These are phyloP conservation scores for Mobula hypostoma DNA, from an alignment of 2,113 vertebrate species.

Conservation along the genomic window DNA sequence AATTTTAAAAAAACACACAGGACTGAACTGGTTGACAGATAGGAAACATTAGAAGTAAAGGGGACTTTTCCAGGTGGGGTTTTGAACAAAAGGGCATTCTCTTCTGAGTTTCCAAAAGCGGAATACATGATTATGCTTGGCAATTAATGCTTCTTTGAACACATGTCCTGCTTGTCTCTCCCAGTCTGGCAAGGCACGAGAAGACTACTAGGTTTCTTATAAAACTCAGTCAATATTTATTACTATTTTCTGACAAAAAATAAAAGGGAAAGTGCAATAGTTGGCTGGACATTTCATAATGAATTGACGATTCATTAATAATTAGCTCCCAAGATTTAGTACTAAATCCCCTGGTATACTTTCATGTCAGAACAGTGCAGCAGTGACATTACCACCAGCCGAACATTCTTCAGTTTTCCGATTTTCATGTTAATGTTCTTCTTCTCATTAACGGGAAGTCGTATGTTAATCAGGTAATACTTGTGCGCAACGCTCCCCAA, in stretches of 20 bases:
- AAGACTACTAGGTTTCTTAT: not conserved
- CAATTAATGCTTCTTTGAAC: not conserved
- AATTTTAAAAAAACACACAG: too few species aligned
- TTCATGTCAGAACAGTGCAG: not conserved
- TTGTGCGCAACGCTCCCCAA: constrained; percentile 87
- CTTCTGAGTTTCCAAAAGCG: not conserved
- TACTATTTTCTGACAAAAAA: not conserved
- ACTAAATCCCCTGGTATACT: not conserved
- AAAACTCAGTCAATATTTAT: not conserved
- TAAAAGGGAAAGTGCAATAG: not conserved
- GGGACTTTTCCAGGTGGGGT: too few species aligned
- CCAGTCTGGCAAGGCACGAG: not conserved
- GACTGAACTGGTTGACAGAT: too few species aligned
- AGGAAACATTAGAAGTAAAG: too few species aligned
- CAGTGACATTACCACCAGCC: constrained; percentile 67
- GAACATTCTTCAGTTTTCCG: constrained; percentile 87
- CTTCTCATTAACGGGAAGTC: constrained; percentile 81
- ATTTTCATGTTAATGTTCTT: constrained; percentile 87
- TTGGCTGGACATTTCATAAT: not conserved
- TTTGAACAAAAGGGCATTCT: not conserved
- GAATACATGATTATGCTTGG: not conserved
- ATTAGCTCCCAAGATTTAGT: not conserved
- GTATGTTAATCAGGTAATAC: constrained; percentile 92
- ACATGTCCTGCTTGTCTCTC: not conserved
- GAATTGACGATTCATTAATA: not conserved